A percentile compares a stretch with the other conserved stretches of the same genome.
Evolutionary conservation across 2,797 vertebrate species (phyloP).

Genomic region (Lycodopsis pacificus): DNA sequence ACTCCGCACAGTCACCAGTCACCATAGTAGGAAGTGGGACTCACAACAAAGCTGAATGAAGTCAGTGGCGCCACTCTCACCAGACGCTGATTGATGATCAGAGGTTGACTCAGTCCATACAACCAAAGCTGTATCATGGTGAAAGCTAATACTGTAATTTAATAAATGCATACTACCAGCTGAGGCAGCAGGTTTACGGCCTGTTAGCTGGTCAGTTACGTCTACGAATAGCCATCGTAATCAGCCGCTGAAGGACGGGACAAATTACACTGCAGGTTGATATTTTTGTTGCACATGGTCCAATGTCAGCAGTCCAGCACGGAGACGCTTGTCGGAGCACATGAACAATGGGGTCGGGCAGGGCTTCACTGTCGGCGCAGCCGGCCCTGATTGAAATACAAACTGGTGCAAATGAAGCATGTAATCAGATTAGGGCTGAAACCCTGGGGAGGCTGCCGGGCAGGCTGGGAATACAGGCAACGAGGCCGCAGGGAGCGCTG

Average conservation of each 20-base stretch:
- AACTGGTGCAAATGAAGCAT: slow-evolving; percentile 85
- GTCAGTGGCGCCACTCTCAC: slow-evolving; percentile 65
- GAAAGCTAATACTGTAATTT: background rate
- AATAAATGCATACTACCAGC: background rate
- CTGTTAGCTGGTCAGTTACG: background rate
- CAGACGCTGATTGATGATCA: slow-evolving; percentile 61
- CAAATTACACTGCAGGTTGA: slow-evolving; percentile 22
- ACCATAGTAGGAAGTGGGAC: slow-evolving; percentile 57
- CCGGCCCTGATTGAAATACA: slow-evolving; percentile 80
- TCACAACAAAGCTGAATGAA: slow-evolving; percentile 63
- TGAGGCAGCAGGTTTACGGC: slow-evolving; percentile 5
- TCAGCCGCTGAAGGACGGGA: background rate
- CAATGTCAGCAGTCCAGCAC: slow-evolving; percentile 46
- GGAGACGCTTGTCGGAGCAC: slow-evolving; percentile 62
- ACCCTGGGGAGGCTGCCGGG: slow-evolving; percentile 64
- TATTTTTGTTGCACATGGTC: slow-evolving; percentile 17
- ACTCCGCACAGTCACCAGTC: slow-evolving; percentile 53
- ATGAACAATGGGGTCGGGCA: slow-evolving; percentile 66
- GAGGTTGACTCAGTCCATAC: slow-evolving; percentile 50
- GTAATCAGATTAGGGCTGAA: slow-evolving; percentile 83
- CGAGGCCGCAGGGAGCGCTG: slow-evolving; percentile 62
- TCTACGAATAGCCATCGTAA: background rate
- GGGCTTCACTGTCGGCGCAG: slow-evolving; percentile 60
- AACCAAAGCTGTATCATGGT: slow-evolving; percentile 11
- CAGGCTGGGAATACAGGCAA: slow-evolving; percentile 66